Conservation (phyloP, 2,113 vertebrate genomes). For the Phaethornis superciliosus region DNA sequence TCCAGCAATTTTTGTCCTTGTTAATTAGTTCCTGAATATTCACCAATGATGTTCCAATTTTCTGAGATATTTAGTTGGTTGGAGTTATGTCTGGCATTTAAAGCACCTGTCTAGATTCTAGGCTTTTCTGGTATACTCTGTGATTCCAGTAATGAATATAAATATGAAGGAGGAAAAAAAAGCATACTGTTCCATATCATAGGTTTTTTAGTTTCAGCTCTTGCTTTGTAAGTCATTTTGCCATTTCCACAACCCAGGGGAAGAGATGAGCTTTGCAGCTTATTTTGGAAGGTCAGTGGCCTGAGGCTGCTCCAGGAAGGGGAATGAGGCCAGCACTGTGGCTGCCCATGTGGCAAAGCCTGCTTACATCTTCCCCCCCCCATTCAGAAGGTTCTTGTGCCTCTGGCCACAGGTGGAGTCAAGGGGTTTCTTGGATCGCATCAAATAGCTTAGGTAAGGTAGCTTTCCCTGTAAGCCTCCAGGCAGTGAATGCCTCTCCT, state of each 20-base stretch:
- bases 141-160: constrained; percentile 1
- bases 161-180: not conserved
- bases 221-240: not conserved
- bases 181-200: not conserved
- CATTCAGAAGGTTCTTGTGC: not conserved
- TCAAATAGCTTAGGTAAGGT: not conserved
- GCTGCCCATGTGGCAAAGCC: not conserved
- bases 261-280: not conserved
- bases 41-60: not conserved
- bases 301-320: not conserved
- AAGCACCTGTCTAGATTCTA: not conserved
- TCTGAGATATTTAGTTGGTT: not conserved
- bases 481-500: not conserved
- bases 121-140: not conserved
- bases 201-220: not conserved
- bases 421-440: not conserved
- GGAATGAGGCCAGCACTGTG: not conserved
- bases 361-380: not conserved
- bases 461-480: not conserved
- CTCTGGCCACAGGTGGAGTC: not conserved
- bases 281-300: not conserved
- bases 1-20: constrained; percentile 6
- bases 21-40: constrained; percentile 14
- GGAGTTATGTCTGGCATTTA: not conserved
- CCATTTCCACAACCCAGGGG: not conserved